These are phyloP conservation scores for Byasa hedistus DNA, from an alignment of 2,888 invertebrate species.

Conservation along the genomic window DNA sequence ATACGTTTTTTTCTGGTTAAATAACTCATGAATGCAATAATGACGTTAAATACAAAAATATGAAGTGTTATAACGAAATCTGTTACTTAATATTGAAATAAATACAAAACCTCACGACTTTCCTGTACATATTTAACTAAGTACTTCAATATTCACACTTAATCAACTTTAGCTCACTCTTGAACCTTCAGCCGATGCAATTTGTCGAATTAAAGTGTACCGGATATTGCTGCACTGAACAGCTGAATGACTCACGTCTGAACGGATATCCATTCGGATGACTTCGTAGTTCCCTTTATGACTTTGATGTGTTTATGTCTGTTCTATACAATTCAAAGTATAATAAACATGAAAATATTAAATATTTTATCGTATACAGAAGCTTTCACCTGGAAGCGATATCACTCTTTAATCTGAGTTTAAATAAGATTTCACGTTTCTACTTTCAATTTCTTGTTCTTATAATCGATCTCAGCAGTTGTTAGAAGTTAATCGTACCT, in stretches of 20 bases:
- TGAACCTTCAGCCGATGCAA: neutral
- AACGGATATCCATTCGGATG: constrained; percentile 15
- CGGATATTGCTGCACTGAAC: constrained; percentile 3
- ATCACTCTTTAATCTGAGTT: too few relatives aligned
- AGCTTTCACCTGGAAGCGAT: too few relatives aligned
- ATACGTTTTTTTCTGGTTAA: too few relatives aligned
- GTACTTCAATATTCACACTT: neutral
- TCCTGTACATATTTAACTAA: neutral
- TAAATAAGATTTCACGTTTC: too few relatives aligned
- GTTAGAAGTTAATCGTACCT: too few relatives aligned
- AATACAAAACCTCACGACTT: too few relatives aligned
- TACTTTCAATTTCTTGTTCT: too few relatives aligned
- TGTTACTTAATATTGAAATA: too few relatives aligned
- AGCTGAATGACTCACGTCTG: constrained; percentile 13
- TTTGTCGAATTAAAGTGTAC: constrained; percentile 3
- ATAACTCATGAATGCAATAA: too few relatives aligned
- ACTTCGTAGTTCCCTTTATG: constrained; percentile 5
- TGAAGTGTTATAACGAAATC: too few relatives aligned
- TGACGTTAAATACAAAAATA: too few relatives aligned
- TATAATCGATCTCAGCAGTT: too few relatives aligned
- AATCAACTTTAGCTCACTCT: neutral
- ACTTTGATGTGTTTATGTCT: constrained; percentile 6
- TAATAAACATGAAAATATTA: neutral
- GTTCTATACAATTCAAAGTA: neutral
- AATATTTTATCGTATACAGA: neutral